These are phyloP conservation scores for Cheracebus regulus DNA, from an alignment of 2,797 vertebrate genomes.

Conservation along the genomic window DNA sequence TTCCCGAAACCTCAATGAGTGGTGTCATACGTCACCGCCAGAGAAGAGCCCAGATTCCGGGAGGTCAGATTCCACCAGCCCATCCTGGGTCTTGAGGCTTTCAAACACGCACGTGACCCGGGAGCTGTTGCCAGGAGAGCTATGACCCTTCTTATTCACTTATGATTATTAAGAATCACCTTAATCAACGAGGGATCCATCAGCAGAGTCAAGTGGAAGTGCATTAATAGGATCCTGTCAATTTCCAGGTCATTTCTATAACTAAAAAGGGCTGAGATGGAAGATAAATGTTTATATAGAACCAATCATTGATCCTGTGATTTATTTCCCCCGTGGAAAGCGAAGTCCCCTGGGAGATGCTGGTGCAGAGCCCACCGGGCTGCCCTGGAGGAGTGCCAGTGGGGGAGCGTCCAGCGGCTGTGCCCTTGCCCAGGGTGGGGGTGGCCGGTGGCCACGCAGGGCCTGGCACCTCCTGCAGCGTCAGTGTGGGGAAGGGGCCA, in stretches of 20 bases:
- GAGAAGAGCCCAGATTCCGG: background rate
- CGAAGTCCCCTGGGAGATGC: background rate
- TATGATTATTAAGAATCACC: slow-evolving; percentile 94
- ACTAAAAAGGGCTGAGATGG: slow-evolving; percentile 84
- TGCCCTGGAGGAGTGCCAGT: accelerated
- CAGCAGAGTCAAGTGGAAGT: slow-evolving; percentile 86
- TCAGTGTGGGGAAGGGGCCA: accelerated
- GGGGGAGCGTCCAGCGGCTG: no score
- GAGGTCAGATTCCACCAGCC: accelerated
- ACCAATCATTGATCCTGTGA: background rate
- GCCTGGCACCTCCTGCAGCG: accelerated
- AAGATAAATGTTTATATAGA: slow-evolving; percentile 77
- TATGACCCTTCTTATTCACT: slow-evolving; percentile 87
- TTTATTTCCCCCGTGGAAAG: background rate
- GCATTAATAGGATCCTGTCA: slow-evolving; percentile 89
- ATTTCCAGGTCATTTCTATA: slow-evolving; percentile 89
- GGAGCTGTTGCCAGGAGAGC: slow-evolving; percentile 80
- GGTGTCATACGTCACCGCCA: background rate
- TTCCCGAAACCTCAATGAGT: background rate
- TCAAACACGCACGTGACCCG: slow-evolving; percentile 76
- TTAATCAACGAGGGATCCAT: slow-evolving; percentile 90
- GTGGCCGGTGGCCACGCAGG: background rate
- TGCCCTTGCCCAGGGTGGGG: background rate
- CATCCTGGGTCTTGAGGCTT: slow-evolving; percentile 67
- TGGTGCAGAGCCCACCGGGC: background rate